Evolutionary conservation across 2,113 vertebrate species (phyloP).

Genomic region (Galeopterus variegatus): DNA sequence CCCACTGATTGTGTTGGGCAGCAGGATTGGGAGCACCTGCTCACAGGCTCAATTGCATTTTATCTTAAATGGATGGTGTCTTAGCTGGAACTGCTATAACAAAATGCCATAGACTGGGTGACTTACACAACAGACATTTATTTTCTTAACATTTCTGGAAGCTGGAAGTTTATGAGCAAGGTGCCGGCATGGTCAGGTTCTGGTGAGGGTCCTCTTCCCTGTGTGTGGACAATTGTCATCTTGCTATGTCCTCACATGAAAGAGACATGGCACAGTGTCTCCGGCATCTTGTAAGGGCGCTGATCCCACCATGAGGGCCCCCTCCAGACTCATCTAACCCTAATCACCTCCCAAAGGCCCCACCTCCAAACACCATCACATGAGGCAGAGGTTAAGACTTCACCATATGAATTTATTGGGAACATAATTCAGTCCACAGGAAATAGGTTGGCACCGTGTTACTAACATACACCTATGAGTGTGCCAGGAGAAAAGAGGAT

Average conservation of each 20-base stretch:
- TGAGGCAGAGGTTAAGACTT: background rate
- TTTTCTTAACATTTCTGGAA: background rate
- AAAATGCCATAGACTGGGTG: background rate
- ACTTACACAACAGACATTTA: background rate
- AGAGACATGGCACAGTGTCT: too few relatives aligned
- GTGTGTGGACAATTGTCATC: background rate
- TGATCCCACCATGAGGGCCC: too few relatives aligned
- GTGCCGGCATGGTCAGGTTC: background rate
- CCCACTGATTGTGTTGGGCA: too few relatives aligned
- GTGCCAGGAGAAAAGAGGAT: too few relatives aligned
- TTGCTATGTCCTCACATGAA: background rate
- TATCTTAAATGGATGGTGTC: rapidly evolving
- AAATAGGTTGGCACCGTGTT: rapidly evolving
- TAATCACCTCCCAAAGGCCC: too few relatives aligned
- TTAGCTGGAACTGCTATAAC: background rate
- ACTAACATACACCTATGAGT: background rate
- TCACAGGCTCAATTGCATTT: rapidly evolving
- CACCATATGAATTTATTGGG: rapidly evolving
- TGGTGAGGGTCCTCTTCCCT: background rate
- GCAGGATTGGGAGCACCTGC: background rate
- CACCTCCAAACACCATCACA: background rate
- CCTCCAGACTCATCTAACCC: too few relatives aligned
- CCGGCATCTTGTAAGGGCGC: too few relatives aligned
- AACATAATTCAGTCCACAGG: background rate
- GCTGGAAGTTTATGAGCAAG: rapidly evolving